Conservation (phyloP, 2,113 vertebrate species). For the Numenius arquata region DNA sequence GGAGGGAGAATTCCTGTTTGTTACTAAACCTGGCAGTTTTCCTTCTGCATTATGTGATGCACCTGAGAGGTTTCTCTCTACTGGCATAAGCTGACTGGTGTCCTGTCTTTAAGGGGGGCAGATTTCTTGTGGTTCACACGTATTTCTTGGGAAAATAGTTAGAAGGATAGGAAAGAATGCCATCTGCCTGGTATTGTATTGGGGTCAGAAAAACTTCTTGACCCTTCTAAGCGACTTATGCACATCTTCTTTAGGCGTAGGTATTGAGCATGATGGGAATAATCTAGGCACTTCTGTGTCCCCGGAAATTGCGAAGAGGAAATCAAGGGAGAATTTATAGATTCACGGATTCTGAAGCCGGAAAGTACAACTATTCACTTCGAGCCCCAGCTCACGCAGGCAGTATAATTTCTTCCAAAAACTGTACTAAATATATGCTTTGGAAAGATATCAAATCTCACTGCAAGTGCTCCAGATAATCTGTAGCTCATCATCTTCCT, state of each 20-base stretch:
- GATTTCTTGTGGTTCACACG: neutral
- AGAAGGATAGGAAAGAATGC: neutral
- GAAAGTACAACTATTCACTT: neutral
- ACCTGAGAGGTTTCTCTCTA: neutral
- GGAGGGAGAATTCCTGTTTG: neutral
- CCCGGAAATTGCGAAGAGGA: neutral
- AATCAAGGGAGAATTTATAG: neutral
- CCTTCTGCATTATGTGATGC: neutral
- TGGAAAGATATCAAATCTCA: neutral
- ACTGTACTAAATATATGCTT: neutral
- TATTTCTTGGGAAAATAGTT: neutral
- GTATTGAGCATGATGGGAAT: neutral
- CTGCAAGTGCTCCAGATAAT: neutral
- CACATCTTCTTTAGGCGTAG: neutral
- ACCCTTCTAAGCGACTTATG: rapidly evolving
- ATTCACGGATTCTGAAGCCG: rapidly evolving
- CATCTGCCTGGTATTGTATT: neutral
- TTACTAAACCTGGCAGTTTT: neutral
- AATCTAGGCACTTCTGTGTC: neutral
- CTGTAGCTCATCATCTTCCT: neutral
- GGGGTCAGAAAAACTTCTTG: neutral
- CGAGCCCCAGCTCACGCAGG: neutral
- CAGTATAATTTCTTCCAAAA: neutral
- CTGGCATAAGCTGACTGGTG: neutral
- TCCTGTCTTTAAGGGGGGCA: neutral